Conservation (phyloP, 2,888 invertebrate genomes). For the Diarsia rubi region DNA sequence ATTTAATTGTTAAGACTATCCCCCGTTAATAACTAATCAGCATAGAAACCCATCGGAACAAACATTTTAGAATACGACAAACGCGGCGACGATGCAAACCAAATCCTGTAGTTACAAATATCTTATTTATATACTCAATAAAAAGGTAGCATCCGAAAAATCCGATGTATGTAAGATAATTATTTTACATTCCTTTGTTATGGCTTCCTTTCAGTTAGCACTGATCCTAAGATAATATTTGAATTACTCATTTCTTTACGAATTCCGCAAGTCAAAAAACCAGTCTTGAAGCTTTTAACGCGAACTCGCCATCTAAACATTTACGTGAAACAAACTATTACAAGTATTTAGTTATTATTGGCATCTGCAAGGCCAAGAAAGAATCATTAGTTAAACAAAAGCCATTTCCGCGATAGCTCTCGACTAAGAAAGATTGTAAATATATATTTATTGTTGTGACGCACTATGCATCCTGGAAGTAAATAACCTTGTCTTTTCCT, state of each 20-base stretch:
- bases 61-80: neutral
- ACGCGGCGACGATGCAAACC: neutral
- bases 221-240: slow-evolving; percentile 41
- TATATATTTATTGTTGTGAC: slow-evolving; percentile 32
- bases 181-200: slow-evolving; percentile 12
- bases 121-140: neutral
- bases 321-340: slow-evolving; percentile 23
- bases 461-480: slow-evolving; percentile 39
- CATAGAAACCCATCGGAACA: neutral
- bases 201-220: slow-evolving; percentile 16
- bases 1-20: neutral
- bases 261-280: slow-evolving; percentile 23
- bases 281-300: neutral
- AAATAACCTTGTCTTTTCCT: slow-evolving; percentile 29
- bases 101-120: neutral
- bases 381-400: slow-evolving; percentile 42
- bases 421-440: slow-evolving; percentile 41
- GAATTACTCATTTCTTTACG: slow-evolving; percentile 36
- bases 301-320: slow-evolving; percentile 17
- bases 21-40: neutral
- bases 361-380: slow-evolving; percentile 49
- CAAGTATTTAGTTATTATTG: slow-evolving; percentile 38
- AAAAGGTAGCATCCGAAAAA: neutral
- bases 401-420: slow-evolving; percentile 48
- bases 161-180: neutral